Evolutionary conservation across 2,113 vertebrate species (phyloP).

Genomic region (Hystrix brachyura): DNA sequence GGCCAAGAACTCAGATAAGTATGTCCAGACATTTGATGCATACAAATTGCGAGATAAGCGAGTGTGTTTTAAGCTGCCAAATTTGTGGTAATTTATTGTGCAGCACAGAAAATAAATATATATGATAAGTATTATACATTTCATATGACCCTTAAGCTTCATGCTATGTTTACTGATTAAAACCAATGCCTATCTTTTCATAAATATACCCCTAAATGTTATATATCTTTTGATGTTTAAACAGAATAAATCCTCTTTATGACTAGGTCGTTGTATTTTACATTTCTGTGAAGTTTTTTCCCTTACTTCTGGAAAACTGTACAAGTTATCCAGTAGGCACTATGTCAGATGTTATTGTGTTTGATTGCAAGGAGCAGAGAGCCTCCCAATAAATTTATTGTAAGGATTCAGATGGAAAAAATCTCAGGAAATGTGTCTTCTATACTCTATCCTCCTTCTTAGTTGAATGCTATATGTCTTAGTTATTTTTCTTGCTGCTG

Average conservation of each 20-base stretch:
- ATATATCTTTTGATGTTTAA: conserved; percentile 13
- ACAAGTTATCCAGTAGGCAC: not conserved
- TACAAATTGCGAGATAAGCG: not conserved
- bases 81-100: not conserved
- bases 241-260: not conserved
- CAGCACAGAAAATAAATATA: not conserved
- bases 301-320: not conserved
- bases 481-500: too few species aligned
- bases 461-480: not conserved
- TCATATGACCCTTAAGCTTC: not conserved
- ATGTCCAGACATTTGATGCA: not conserved
- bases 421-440: not conserved
- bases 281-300: not conserved
- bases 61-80: not conserved
- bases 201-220: not conserved
- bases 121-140: not conserved
- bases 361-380: not conserved
- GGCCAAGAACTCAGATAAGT: not conserved
- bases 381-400: not conserved
- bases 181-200: not conserved
- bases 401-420: not conserved
- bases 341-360: not conserved
- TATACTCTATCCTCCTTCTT: not conserved
- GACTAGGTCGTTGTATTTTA: not conserved
- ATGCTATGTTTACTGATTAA: not conserved